Conservation (phyloP, 1,140 invertebrate genomes). For the Globodera rostochiensis region DNA sequence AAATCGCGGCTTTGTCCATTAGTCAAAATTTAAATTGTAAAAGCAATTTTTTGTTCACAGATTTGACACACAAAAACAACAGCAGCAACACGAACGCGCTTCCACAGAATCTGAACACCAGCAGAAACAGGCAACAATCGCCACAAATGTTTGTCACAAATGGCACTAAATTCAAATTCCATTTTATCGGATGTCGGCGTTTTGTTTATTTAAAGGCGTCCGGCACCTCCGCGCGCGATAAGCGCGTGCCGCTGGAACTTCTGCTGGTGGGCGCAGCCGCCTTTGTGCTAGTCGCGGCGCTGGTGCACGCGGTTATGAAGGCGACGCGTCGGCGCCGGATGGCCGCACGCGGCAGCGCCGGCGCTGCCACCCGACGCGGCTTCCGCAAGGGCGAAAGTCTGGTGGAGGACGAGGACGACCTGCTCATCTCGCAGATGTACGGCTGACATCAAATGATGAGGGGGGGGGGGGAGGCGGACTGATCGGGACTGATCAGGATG, state of each 20-base stretch:
- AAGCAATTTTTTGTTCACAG: too few species aligned
- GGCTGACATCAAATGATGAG: background rate
- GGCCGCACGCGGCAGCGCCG: slow-evolving; percentile 9
- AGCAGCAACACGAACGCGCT: too few species aligned
- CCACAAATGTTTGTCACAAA: background rate
- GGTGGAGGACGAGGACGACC: slow-evolving; percentile 48
- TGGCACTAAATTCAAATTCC: background rate
- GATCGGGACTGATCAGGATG: too few species aligned
- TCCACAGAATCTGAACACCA: too few species aligned
- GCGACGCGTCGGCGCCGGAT: slow-evolving; percentile 6
- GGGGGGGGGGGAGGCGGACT: too few species aligned
- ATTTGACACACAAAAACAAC: too few species aligned
- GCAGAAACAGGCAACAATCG: too few species aligned
- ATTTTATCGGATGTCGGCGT: background rate
- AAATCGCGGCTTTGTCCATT: too few species aligned
- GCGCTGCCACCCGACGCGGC: slow-evolving; percentile 16
- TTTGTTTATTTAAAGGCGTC: background rate
- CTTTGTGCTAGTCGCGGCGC: slow-evolving; percentile 25
- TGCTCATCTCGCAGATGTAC: slow-evolving; percentile 49
- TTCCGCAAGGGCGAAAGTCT: slow-evolving; percentile 47
- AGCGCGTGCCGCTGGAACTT: slow-evolving; percentile 28
- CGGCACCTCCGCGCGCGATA: background rate
- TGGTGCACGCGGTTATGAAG: slow-evolving; percentile 31
- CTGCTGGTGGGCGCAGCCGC: slow-evolving; percentile 19
- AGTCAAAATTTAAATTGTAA: too few species aligned